Evolutionary conservation across 2,888 invertebrate species (phyloP), one percentile per base, ranked within the genome.

Genomic region (Clunio marinus): DNA sequence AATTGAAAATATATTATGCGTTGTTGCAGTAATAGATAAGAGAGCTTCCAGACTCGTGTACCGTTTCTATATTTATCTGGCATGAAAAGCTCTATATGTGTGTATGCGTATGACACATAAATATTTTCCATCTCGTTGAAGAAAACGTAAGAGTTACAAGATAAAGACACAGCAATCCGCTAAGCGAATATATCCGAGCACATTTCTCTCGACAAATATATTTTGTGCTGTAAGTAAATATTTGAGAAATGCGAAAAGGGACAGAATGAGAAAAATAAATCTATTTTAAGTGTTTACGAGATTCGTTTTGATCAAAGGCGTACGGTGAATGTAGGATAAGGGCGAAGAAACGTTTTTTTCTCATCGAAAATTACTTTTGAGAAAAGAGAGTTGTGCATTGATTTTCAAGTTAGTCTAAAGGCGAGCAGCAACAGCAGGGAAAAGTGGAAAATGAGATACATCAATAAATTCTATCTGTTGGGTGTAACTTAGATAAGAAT

Each of bases 401-500:
- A n/a, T n/a, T n/a, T 32, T 32, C 27, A n/a, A 27, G 27, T 25
- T 4, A 7, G n/a, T 17, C 25, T 57, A 4, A 22, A 27, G 57
- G 27, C 27, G 57, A 10, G 2, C 25, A 27, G 22, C 22, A 32
- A 32, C 5, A 51, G 51, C 51, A 51, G 17, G 27, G n/a, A n/a
- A n/a, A 57, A 27, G 25, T 22, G 51, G 7, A 17, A 32, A n/a
- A n/a, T 32, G 5, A 57, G 22, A 66, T 66, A 66, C 66, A 66
- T 66, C 66, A 55, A 66, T 66, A 66, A 66, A 66, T 66, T 66
- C n/a, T 55, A 66, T 66, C 66, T 66, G 28, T 55, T 13, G 66
- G 66, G 66, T 55, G 55, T 66, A 15, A 25, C 32, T 45, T 57
- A 41, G 63, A 66, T 55, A 32, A 55, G 55, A 66, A 66, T 66